Conservation (phyloP, 2,888 invertebrate genomes). For the Chaetogeoica ovagalla region DNA sequence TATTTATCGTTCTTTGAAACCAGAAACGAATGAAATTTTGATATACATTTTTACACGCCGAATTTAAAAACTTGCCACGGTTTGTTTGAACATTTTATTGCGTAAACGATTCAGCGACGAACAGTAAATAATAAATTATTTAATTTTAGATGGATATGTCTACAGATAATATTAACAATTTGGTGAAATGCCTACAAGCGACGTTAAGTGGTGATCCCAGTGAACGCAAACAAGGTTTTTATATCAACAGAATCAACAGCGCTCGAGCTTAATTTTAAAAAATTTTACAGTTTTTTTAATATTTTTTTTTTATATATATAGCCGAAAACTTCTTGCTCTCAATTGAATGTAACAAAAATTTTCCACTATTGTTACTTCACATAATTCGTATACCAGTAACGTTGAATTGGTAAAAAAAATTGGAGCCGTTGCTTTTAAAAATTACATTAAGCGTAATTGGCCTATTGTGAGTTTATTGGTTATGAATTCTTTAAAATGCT, state of each 20-base stretch:
- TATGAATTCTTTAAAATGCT: neutral
- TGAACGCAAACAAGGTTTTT: conserved; percentile 77
- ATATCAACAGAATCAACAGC: neutral
- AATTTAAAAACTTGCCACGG: neutral
- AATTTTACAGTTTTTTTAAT: conserved; percentile 24
- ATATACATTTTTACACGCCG: neutral
- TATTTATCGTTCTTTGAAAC: neutral
- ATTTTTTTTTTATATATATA: conserved; percentile 59
- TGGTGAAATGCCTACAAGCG: conserved; percentile 35
- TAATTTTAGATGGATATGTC: conserved; percentile 41
- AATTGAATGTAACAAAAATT: conserved; percentile 88
- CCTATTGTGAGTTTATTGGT: conserved; percentile 68
- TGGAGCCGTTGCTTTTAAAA: conserved; percentile 94
- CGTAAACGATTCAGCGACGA: too few relatives aligned
- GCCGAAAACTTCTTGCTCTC: conserved; percentile 91
- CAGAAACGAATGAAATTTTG: neutral
- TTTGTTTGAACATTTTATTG: neutral
- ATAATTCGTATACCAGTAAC: conserved; percentile 68
- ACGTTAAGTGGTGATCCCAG: conserved; percentile 83
- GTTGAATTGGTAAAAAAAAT: conserved; percentile 30
- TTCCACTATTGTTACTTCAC: conserved; percentile 81
- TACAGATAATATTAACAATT: conserved; percentile 38
- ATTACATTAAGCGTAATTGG: conserved; percentile 96
- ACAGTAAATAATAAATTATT: neutral
- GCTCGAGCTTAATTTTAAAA: conserved; percentile 2